These are phyloP conservation scores for Mimachlamys varia DNA, from an alignment of 2,888 invertebrate genomes.

Conservation along the genomic window DNA sequence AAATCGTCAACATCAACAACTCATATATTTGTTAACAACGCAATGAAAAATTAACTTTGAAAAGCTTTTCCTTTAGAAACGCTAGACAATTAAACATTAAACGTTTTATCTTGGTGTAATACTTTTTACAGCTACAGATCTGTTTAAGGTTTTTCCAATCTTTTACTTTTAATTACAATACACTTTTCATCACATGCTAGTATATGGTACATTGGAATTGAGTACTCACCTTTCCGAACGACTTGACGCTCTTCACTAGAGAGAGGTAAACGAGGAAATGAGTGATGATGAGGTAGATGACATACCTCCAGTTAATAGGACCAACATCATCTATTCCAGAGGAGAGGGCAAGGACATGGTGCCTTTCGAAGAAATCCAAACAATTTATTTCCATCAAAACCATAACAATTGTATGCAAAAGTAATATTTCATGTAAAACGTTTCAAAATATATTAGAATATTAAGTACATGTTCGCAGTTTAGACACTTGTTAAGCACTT, in stretches of 20 bases:
- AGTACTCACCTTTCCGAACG: slow-evolving; percentile 71
- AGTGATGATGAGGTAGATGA: slow-evolving; percentile 69
- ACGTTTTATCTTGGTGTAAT: too few relatives aligned
- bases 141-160: too few relatives aligned
- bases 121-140: too few relatives aligned
- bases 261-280: slow-evolving; percentile 73
- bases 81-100: too few relatives aligned
- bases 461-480: too few relatives aligned
- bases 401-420: not conserved
- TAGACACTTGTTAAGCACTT: too few relatives aligned
- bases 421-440: too few relatives aligned
- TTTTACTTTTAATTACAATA: too few relatives aligned
- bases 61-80: too few relatives aligned
- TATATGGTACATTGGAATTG: not conserved
- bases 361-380: slow-evolving; percentile 55
- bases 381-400: not conserved
- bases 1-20: not conserved
- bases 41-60: not conserved
- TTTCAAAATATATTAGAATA: too few relatives aligned
- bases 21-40: not conserved
- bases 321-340: slow-evolving; percentile 73
- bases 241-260: slow-evolving; percentile 75
- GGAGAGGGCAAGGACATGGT: slow-evolving; percentile 70
- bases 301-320: slow-evolving; percentile 69
- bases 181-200: too few relatives aligned